A percentile compares a stretch with the other conserved stretches of the same genome.
phyloP scores from a whole-genome alignment of 2,113 vertebrate species.

The Notarius quadriscutis region DNA sequence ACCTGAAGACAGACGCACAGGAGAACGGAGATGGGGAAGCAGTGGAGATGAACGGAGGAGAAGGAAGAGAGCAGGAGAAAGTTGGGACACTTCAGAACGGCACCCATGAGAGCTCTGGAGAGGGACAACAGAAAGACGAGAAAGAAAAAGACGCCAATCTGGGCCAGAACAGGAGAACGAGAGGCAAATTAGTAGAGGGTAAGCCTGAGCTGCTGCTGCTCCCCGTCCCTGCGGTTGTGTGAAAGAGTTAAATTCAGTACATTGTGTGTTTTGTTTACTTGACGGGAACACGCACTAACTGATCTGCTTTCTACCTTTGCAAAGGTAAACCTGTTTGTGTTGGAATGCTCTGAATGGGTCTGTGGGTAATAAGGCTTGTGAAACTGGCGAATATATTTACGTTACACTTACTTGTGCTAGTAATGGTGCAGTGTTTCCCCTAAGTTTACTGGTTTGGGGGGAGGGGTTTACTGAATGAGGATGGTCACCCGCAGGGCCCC shows the following conservation, averaged over 20 bases:
- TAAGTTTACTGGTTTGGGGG: too few species aligned
- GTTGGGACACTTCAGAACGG: constrained; percentile 33
- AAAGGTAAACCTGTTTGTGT: neutral
- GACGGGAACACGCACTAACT: neutral
- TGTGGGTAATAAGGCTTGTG: neutral
- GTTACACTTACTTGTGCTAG: neutral
- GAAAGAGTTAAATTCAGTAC: neutral
- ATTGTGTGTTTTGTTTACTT: neutral
- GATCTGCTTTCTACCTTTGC: neutral
- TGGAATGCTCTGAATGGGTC: neutral
- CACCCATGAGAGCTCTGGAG: constrained; percentile 14
- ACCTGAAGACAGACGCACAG: neutral
- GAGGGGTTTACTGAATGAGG: too few species aligned
- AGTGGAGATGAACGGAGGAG: neutral
- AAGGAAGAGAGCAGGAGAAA: constrained; percentile 20
- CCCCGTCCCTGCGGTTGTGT: neutral
- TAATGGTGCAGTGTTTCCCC: too few species aligned
- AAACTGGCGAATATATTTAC: neutral
- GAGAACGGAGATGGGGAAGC: constrained; percentile 14
- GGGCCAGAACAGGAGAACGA: constrained; percentile 57
- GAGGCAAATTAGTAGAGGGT: constrained; percentile 39
- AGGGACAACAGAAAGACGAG: constrained; percentile 46
- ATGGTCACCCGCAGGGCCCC: too few species aligned
- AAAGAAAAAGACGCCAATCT: constrained; percentile 3
- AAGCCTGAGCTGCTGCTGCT: neutral